A percentile compares a stretch with the other conserved stretches of the same genome.
phyloP scores from a whole-genome alignment of 2,113 vertebrate genomes.

The Camelus dromedarius region DNA sequence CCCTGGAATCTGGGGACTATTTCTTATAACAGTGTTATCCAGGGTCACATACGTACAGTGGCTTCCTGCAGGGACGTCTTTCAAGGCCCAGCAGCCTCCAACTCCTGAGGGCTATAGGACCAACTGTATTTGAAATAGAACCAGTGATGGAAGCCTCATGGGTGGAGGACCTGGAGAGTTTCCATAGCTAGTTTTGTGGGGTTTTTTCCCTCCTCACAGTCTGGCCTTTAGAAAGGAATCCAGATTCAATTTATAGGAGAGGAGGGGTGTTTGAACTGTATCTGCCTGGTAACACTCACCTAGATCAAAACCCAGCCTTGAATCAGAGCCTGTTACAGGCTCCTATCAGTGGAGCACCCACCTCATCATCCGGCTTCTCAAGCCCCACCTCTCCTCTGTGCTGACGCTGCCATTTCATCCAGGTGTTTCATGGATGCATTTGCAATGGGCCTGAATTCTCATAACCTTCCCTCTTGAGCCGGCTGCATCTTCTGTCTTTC shows the following conservation, averaged over 20 bases:
- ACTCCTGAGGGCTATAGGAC: neutral
- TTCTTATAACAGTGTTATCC: neutral
- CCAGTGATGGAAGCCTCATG: neutral
- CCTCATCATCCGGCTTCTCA: neutral
- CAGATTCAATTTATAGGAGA: neutral
- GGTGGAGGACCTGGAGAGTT: neutral
- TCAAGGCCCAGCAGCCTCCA: neutral
- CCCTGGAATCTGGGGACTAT: neutral
- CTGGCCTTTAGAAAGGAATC: neutral
- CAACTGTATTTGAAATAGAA: neutral
- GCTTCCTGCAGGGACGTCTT: neutral
- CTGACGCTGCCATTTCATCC: accelerated
- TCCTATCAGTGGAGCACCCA: neutral
- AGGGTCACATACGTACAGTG: neutral
- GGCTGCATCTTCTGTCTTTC: neutral
- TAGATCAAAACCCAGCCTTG: neutral
- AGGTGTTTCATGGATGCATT: neutral
- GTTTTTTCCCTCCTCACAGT: neutral
- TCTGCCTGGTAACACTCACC: neutral
- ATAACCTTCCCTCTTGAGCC: neutral
- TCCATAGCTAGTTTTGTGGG: neutral
- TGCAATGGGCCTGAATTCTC: neutral
- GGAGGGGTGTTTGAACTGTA: neutral
- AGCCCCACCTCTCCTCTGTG: neutral
- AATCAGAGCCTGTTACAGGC: neutral